Evolutionary conservation across 2,888 invertebrate species (phyloP).

Genomic region (Diaphora mendica): DNA sequence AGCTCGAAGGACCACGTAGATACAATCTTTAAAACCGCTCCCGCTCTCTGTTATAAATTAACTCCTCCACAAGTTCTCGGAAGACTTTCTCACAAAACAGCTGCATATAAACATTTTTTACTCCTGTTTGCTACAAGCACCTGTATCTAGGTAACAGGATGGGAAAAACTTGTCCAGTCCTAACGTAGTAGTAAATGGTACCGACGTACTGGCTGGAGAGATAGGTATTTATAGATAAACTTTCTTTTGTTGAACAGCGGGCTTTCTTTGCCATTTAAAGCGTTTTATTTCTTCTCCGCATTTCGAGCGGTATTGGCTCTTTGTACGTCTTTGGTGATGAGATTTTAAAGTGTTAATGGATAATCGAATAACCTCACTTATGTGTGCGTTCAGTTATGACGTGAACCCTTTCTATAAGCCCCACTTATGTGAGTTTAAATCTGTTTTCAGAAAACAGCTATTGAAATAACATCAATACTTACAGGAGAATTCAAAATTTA

Average conservation of each 20-base stretch:
- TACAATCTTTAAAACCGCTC: constrained; percentile 5
- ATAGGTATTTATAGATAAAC: background rate
- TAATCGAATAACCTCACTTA: background rate
- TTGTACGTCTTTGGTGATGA: background rate
- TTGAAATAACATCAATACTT: too few species aligned
- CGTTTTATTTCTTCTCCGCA: background rate
- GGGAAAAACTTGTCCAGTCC: constrained; percentile 26
- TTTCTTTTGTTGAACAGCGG: background rate
- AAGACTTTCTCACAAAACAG: constrained; percentile 50
- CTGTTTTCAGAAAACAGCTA: too few species aligned
- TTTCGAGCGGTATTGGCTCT: background rate
- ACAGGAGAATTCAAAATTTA: too few species aligned
- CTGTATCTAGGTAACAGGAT: constrained; percentile 24
- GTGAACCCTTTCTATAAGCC: too few species aligned
- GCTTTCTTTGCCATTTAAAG: background rate
- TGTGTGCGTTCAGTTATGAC: too few species aligned
- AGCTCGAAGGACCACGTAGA: background rate
- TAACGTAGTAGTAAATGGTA: constrained; percentile 2
- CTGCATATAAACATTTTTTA: constrained; percentile 22
- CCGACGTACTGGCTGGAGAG: background rate
- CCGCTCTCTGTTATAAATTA: constrained; percentile 14
- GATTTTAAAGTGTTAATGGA: too few species aligned
- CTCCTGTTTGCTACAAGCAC: constrained; percentile 16
- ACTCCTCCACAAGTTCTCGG: constrained; percentile 30
- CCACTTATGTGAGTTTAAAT: too few species aligned